Evolutionary conservation across 1,140 invertebrate species (phyloP).

Genomic region (Trypoxylus dichotomus): DNA sequence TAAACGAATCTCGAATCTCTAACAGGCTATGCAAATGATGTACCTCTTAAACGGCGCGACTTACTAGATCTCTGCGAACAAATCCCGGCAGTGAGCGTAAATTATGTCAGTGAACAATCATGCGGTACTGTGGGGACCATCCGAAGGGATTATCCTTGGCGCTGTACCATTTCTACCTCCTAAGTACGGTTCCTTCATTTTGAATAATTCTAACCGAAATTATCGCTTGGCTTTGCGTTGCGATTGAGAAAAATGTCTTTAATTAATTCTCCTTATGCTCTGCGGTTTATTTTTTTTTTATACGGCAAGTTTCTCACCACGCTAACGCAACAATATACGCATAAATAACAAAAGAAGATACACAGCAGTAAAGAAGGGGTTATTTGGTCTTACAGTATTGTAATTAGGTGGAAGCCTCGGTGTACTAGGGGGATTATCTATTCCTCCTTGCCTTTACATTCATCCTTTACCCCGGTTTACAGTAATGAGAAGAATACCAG

Average conservation of each 20-base stretch:
- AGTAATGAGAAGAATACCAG: neutral
- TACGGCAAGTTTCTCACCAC: too few relatives aligned
- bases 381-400: neutral
- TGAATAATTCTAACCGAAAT: neutral
- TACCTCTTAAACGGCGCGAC: slow-evolving; percentile 27
- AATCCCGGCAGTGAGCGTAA: slow-evolving; percentile 50
- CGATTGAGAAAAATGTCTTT: too few relatives aligned
- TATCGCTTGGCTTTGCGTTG: neutral
- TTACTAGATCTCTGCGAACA: slow-evolving; percentile 31
- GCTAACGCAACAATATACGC: neutral
- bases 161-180: neutral
- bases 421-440: slow-evolving; percentile 13
- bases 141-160: slow-evolving; percentile 1
- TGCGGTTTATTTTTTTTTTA: too few relatives aligned
- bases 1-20: slow-evolving; percentile 31
- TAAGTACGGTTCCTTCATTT: slow-evolving; percentile 24
- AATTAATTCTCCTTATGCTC: too few relatives aligned
- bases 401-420: slow-evolving; percentile 20
- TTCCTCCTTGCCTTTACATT: neutral
- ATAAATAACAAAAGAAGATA: neutral
- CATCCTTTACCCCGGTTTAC: neutral
- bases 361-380: neutral
- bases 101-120: slow-evolving; percentile 52
- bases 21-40: slow-evolving; percentile 31
- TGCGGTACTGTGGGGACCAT: slow-evolving; percentile 41